Evolutionary conservation across 1,140 invertebrate species (phyloP).

Genomic region (Agrypnia vestita): DNA sequence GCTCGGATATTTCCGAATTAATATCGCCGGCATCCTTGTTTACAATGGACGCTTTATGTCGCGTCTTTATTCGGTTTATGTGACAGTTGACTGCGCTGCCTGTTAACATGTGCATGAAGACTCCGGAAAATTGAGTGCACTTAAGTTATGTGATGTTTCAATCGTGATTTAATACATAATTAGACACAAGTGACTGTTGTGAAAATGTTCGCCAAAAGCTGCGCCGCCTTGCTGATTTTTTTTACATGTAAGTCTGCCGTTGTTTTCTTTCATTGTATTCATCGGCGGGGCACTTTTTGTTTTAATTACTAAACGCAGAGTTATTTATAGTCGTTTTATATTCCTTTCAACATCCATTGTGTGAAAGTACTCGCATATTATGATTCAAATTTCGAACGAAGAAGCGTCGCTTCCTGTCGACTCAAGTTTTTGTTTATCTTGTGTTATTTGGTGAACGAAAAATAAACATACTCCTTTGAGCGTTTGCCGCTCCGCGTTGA

Average conservation of each 20-base stretch:
- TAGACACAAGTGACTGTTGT: conserved; percentile 12
- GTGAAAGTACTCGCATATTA: not conserved
- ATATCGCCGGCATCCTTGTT: conserved; percentile 32
- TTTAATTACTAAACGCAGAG: conserved; percentile 22
- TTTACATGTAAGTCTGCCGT: conserved; percentile 19
- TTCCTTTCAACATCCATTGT: not conserved
- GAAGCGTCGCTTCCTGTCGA: conserved; percentile 4
- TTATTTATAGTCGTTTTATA: conserved; percentile 3
- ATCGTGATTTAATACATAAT: conserved; percentile 32
- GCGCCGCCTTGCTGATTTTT: conserved; percentile 31
- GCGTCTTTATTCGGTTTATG: not conserved
- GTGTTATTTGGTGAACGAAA: not conserved
- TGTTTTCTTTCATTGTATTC: conserved; percentile 11
- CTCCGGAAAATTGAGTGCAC: not conserved
- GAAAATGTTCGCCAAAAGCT: conserved; percentile 32
- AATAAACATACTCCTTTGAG: conserved; percentile 17
- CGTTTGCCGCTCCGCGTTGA: not conserved
- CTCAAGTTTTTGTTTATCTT: conserved; percentile 15
- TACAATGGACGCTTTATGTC: conserved; percentile 26
- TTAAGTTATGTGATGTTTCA: conserved; percentile 27
- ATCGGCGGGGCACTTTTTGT: conserved; percentile 16
- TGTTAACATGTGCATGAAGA: not conserved
- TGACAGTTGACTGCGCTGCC: not conserved
- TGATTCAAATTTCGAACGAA: not conserved
- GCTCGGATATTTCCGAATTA: conserved; percentile 26